Conservation (phyloP, 2,797 vertebrate species). For the Rhinatrema bivittatum region DNA sequence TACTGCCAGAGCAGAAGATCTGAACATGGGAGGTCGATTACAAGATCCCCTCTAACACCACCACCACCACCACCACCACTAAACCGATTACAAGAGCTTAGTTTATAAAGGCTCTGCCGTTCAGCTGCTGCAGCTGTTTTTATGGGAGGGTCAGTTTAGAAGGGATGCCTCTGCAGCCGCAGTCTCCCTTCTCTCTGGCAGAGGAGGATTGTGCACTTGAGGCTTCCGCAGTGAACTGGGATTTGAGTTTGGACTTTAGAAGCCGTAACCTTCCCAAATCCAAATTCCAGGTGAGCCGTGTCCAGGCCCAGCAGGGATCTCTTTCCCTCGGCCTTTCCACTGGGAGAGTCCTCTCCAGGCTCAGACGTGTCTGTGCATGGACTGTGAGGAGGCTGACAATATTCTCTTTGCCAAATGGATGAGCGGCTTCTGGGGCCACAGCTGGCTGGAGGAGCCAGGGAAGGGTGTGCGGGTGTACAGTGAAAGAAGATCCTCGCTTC, state of each 20-base stretch:
- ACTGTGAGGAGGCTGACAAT: slow-evolving; percentile 87
- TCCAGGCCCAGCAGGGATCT: slow-evolving; percentile 15
- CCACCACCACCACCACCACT: slow-evolving; percentile 48
- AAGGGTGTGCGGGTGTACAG: slow-evolving; percentile 45
- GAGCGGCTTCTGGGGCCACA: slow-evolving; percentile 95
- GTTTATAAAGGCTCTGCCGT: slow-evolving; percentile 56
- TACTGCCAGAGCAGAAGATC: no score
- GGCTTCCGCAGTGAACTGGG: background rate
- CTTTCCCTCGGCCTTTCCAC: slow-evolving; percentile 16
- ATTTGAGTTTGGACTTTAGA: background rate
- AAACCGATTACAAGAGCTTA: slow-evolving; percentile 66
- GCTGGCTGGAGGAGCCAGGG: slow-evolving; percentile 44
- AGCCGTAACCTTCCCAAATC: background rate
- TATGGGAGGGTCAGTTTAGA: slow-evolving; percentile 34
- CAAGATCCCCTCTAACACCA: slow-evolving; percentile 53
- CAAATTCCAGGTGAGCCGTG: no score
- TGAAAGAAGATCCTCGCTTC: slow-evolving; percentile 77
- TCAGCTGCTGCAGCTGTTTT: slow-evolving; percentile 22
- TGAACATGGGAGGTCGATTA: slow-evolving; percentile 87
- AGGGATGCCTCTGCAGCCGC: slow-evolving; percentile 21
- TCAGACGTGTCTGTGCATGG: slow-evolving; percentile 58
- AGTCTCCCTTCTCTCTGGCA: slow-evolving; percentile 20
- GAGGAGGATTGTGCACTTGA: slow-evolving; percentile 24
- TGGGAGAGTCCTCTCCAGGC: slow-evolving; percentile 11
- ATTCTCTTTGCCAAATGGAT: slow-evolving; percentile 95